A percentile compares a stretch with the other conserved stretches of the same genome.
Evolutionary conservation across 2,888 invertebrate genomes (phyloP).

Genomic region (Agriopis marginaria): DNA sequence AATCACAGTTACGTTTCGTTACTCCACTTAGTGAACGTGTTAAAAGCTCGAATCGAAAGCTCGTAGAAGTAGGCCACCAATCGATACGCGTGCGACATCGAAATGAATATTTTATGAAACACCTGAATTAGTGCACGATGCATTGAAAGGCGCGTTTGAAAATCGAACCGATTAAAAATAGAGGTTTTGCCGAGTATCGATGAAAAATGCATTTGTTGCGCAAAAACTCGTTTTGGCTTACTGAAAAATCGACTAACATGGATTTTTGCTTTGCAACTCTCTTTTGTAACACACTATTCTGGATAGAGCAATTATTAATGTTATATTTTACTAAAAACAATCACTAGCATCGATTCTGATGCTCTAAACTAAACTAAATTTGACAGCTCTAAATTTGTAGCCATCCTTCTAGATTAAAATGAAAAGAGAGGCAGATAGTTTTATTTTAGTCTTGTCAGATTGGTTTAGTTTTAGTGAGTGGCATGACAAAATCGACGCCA

Average conservation of each 20-base stretch:
- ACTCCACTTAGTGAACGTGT: slow-evolving; percentile 25
- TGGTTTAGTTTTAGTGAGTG: too few species aligned
- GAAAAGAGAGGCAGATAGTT: too few species aligned
- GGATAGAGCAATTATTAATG: too few species aligned
- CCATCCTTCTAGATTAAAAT: too few species aligned
- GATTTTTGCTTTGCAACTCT: not conserved
- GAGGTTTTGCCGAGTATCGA: not conserved
- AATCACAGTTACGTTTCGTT: slow-evolving; percentile 21
- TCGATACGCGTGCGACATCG: slow-evolving; percentile 34
- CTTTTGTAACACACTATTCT: not conserved
- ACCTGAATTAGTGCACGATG: slow-evolving; percentile 35
- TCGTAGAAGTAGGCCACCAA: slow-evolving; percentile 33
- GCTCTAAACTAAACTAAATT: too few species aligned
- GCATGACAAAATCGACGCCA: too few species aligned
- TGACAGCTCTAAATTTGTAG: too few species aligned
- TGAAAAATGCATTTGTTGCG: not conserved
- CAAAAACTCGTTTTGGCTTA: slow-evolving; percentile 1
- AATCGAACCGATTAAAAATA: slow-evolving; percentile 27
- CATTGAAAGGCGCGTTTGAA: slow-evolving; percentile 20
- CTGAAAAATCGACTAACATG: not conserved
- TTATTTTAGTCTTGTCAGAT: too few species aligned
- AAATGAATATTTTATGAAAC: slow-evolving; percentile 42
- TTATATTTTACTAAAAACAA: too few species aligned
- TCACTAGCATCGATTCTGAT: too few species aligned
- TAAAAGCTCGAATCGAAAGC: slow-evolving; percentile 25